A percentile compares a stretch with the other conserved stretches of the same genome.
Evolutionary conservation across 2,888 invertebrate genomes (phyloP).

Genomic region (Chrysotoxum bicinctum): DNA sequence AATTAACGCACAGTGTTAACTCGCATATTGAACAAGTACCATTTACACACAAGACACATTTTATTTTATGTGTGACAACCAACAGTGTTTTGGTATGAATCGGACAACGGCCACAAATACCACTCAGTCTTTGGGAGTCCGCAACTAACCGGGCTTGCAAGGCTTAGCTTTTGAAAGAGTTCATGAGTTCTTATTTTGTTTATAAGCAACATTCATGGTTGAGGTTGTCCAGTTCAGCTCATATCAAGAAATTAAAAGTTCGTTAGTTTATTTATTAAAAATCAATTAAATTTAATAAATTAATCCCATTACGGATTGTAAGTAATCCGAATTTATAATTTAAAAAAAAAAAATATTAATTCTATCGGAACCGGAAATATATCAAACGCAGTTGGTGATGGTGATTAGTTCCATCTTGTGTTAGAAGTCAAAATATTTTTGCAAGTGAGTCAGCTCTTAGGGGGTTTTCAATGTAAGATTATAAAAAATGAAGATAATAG

Average conservation of each 20-base stretch:
- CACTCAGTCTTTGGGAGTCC: neutral
- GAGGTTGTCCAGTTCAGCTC: slow-evolving; percentile 42
- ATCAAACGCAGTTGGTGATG: neutral
- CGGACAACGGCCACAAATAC: neutral
- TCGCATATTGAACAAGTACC: neutral
- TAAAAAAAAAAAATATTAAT: neutral
- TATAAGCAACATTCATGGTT: slow-evolving; percentile 40
- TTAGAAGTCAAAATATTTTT: neutral
- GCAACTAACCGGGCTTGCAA: neutral
- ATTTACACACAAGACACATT: neutral
- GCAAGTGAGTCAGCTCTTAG: neutral
- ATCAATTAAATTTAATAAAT: neutral
- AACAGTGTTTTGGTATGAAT: neutral
- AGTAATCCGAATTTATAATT: neutral
- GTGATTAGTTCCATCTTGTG: neutral
- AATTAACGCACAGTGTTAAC: slow-evolving; percentile 16
- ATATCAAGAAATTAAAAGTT: neutral
- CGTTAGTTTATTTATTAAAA: neutral
- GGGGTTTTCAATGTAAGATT: neutral
- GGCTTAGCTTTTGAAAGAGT: neutral
- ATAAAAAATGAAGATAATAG: neutral
- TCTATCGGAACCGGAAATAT: slow-evolving; percentile 1
- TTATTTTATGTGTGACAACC: neutral
- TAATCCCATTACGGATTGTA: neutral
- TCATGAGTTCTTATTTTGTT: neutral